Evolutionary conservation across 1,140 invertebrate species (phyloP).

Genomic region (Chlorops oryzae): DNA sequence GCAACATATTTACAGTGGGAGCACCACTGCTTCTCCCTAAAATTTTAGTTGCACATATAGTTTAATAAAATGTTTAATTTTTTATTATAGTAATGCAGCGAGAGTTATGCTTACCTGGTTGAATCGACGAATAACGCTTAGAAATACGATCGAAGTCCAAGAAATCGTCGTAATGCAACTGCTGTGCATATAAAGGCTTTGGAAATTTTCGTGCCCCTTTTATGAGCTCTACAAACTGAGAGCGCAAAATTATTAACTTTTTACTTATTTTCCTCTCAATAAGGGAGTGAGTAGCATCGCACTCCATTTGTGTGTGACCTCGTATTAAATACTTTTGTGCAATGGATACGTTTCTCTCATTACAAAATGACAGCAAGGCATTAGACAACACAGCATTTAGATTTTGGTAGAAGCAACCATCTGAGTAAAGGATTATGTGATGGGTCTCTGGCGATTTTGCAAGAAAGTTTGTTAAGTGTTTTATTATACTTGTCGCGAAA

Average conservation of each 20-base stretch:
- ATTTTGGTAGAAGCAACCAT: slow-evolving; percentile 11
- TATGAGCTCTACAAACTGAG: slow-evolving; percentile 7
- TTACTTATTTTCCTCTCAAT: slow-evolving; percentile 13
- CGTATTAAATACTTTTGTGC: slow-evolving; percentile 12
- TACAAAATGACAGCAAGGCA: slow-evolving; percentile 8
- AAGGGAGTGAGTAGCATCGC: slow-evolving; percentile 11
- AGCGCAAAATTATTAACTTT: slow-evolving; percentile 1
- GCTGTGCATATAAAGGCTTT: slow-evolving; percentile 6
- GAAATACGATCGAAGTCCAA: slow-evolving; percentile 3
- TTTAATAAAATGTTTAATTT: no score
- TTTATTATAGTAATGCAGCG: no score
- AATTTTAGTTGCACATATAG: no score
- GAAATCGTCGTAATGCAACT: slow-evolving; percentile 7
- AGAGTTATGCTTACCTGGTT: slow-evolving; percentile 12
- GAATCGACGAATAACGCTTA: slow-evolving; percentile 9
- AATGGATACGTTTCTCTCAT: slow-evolving; percentile 5
- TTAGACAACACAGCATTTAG: slow-evolving; percentile 11
- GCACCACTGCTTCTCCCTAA: slow-evolving; percentile 4
- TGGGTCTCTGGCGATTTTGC: background rate
- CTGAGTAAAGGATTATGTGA: slow-evolving; percentile 5
- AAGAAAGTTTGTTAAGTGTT: slow-evolving; percentile 26
- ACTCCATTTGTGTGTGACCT: slow-evolving; percentile 13
- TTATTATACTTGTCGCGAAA: slow-evolving; percentile 38
- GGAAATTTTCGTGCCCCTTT: slow-evolving; percentile 3
- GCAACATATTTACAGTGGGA: slow-evolving; percentile 8